Percentiles rank a stretch among this genome's conserved stretches.
phyloP scores from a whole-genome alignment of 2,888 invertebrate genomes.

The Ptychoptera contaminata region DNA sequence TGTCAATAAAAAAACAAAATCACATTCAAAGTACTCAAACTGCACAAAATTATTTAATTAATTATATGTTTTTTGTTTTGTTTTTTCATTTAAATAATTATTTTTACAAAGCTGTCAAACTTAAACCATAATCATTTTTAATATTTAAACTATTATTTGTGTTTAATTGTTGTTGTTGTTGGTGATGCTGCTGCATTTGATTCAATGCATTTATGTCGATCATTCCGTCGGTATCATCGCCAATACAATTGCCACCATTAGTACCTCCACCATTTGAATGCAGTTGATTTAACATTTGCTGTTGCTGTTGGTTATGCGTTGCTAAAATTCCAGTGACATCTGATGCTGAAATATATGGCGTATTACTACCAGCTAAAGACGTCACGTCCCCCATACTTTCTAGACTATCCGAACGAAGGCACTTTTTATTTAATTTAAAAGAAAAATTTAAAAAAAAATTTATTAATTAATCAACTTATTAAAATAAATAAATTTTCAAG shows the following conservation, averaged over 20 bases:
- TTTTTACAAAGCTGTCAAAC: slow-evolving; percentile 55
- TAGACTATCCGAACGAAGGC: slow-evolving; percentile 42
- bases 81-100: not conserved
- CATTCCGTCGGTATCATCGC: slow-evolving; percentile 7
- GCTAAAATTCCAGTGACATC: slow-evolving; percentile 20
- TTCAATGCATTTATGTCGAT: slow-evolving; percentile 6
- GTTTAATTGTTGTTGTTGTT: slow-evolving; percentile 39
- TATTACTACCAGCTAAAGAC: slow-evolving; percentile 21
- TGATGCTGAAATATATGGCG: slow-evolving; percentile 27
- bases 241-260: slow-evolving; percentile 5
- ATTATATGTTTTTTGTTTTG: not conserved
- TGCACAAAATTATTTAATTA: not conserved
- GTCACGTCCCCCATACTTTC: slow-evolving; percentile 45
- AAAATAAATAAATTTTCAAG: slow-evolving; percentile 2
- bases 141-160: slow-evolving; percentile 32
- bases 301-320: slow-evolving; percentile 11
- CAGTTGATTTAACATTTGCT: slow-evolving; percentile 8
- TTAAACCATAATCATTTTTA: slow-evolving; percentile 66
- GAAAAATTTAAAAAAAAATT: not conserved
- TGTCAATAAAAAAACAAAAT: not conserved
- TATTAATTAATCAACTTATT: slow-evolving; percentile 1
- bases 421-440: slow-evolving; percentile 16
- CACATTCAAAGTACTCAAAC: not conserved
- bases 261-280: slow-evolving; percentile 7
- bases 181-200: slow-evolving; percentile 14